Evolutionary conservation across 2,888 invertebrate genomes (phyloP), one percentile per base, ranked within the genome.

Genomic region (Antitype chi): DNA sequence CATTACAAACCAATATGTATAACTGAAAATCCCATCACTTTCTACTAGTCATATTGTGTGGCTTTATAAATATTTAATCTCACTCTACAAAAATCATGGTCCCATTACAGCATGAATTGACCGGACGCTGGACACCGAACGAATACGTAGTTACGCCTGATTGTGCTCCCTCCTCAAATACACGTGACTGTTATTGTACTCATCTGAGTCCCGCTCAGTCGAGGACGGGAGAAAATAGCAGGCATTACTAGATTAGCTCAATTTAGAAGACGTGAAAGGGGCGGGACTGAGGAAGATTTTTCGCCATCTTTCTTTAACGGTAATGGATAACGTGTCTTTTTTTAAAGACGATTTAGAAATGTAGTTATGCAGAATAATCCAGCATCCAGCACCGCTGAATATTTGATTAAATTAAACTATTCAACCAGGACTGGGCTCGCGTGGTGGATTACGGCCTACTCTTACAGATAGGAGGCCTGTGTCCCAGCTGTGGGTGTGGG

Each of bases 41-140:
- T 32, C 32, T 38, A 38, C 0, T 38, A 6, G 38, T n/a, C 38
- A 3, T 38, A 38, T 5, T 38, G 38, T 47, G 43, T 11, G 2
- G 9, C 13, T 13, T 47, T 47, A 1, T 53, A 17, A 38, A 38
- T 0, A 32, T 67, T 52, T 8, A 20, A 38, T 7, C 2, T 47
- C 4, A 7, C 2, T 55, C 20, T 13, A 53, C 8, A 49, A 68
- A 38, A 59, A 32, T 13, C 32, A 60, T 85, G 84, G 86, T 38
- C 43, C 17, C 73, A 38, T 2, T 38, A 63, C 20, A 6, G 13
- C 17, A 55, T 66, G 73, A 78, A 78, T 64, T 85, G 81, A 74
- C 81, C 83, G 86, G 86, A 87, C 67, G 75, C 55, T 52, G 67
- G 53, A 32, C 66, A 53, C 55, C 81, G 66, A 76, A 53, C 81